A percentile compares a stretch with the other conserved stretches of the same genome.
These are phyloP conservation scores for Clamator glandarius DNA, from an alignment of 2,797 vertebrate species.

Conservation along the genomic window DNA sequence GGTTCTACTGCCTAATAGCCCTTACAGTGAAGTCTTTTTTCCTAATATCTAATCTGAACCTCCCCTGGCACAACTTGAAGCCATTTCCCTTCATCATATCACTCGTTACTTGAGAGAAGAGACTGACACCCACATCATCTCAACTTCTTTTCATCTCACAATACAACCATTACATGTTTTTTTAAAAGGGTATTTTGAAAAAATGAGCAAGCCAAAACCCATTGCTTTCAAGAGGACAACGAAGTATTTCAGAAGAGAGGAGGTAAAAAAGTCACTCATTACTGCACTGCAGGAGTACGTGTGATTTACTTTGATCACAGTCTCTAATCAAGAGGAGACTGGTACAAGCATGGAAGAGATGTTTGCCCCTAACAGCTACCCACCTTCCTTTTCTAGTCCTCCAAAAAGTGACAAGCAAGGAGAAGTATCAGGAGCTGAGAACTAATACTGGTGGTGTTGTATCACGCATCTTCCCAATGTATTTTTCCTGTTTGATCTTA, in stretches of 20 bases:
- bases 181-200: not conserved
- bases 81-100: too few species aligned
- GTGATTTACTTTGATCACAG: not conserved
- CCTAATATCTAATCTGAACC: too few species aligned
- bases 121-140: too few species aligned
- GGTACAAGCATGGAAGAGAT: not conserved
- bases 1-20: too few species aligned
- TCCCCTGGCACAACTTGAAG: too few species aligned
- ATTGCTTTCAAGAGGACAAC: not conserved
- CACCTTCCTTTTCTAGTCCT: not conserved
- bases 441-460: not conserved
- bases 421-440: not conserved
- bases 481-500: not conserved
- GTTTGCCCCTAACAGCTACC: not conserved
- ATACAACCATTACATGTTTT: not conserved
- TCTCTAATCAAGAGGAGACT: rapidly evolving
- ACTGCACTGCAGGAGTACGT: not conserved
- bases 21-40: too few species aligned
- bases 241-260: not conserved
- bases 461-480: not conserved
- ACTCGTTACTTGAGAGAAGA: too few species aligned
- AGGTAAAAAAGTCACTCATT: not conserved
- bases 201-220: not conserved
- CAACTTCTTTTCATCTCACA: not conserved
- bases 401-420: not conserved